Conservation (phyloP, 92 coral and sea anemone species). For the Umimayanthus kanabou region DNA sequence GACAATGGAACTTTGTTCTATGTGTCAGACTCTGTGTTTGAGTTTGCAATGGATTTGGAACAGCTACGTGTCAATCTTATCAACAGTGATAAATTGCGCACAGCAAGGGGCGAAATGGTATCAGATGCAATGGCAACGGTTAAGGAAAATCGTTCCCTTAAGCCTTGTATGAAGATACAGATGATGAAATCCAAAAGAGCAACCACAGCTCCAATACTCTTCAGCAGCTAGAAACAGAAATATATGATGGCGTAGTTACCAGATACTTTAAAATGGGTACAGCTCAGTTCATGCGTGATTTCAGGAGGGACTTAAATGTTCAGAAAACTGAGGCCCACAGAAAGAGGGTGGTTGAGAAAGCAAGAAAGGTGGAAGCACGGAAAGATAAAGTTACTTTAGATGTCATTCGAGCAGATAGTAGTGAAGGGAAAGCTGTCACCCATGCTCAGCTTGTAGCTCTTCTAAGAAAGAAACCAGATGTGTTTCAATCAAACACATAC, state of each 20-base stretch:
- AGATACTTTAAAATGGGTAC: slow-evolving; percentile 58
- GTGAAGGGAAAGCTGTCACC: slow-evolving; percentile 15
- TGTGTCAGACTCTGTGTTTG: slow-evolving; percentile 41
- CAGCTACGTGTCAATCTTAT: slow-evolving; percentile 42
- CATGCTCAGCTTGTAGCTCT: slow-evolving; percentile 34
- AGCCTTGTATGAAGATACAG: slow-evolving; percentile 19
- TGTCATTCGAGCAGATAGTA: neutral
- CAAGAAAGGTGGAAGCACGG: slow-evolving; percentile 34
- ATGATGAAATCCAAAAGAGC: slow-evolving; percentile 18
- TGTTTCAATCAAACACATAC: slow-evolving; percentile 22
- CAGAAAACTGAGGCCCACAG: slow-evolving; percentile 64
- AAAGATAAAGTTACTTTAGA: slow-evolving; percentile 23
- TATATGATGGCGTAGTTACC: slow-evolving; percentile 41
- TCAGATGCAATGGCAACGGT: slow-evolving; percentile 37
- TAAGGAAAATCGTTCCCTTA: slow-evolving; percentile 10
- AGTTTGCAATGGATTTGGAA: slow-evolving; percentile 36
- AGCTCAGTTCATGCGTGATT: slow-evolving; percentile 50
- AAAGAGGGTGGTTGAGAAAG: slow-evolving; percentile 48
- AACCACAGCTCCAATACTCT: slow-evolving; percentile 24
- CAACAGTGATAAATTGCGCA: slow-evolving; percentile 18
- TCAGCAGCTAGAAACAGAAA: slow-evolving; percentile 19
- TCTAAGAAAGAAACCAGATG: slow-evolving; percentile 35
- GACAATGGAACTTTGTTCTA: slow-evolving; percentile 50
- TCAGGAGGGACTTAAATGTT: slow-evolving; percentile 47
- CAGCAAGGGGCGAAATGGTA: slow-evolving; percentile 17